A percentile compares a stretch with the other conserved stretches of the same genome.
Conservation (phyloP, 2,113 vertebrate species). For the Pollachius pollachius region DNA sequence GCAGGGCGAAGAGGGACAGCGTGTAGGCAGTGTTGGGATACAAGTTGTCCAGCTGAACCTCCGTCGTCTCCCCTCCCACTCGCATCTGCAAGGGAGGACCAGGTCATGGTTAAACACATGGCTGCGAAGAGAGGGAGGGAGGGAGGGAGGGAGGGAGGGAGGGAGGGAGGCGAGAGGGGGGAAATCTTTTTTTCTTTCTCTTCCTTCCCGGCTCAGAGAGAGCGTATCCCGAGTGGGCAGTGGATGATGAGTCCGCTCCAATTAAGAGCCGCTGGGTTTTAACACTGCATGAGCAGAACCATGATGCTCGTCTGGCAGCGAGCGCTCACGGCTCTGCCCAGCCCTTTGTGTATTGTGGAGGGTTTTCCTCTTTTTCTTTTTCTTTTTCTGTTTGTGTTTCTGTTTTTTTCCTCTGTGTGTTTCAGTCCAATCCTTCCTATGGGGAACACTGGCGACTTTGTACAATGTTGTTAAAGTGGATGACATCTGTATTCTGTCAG, state of each 20-base stretch:
- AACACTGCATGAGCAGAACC: slow-evolving; percentile 50
- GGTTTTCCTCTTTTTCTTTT: neutral
- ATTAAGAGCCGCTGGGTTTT: slow-evolving; percentile 34
- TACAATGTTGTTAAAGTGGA: slow-evolving; percentile 29
- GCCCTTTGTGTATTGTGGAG: slow-evolving; percentile 35
- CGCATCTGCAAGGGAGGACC: slow-evolving; percentile 72
- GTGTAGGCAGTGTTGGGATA: slow-evolving; percentile 87
- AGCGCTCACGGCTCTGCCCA: slow-evolving; percentile 51
- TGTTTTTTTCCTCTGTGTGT: slow-evolving; percentile 35
- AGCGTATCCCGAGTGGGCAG: slow-evolving; percentile 17
- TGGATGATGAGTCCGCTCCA: slow-evolving; percentile 30
- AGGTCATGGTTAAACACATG: slow-evolving; percentile 30
- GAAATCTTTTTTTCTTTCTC: slow-evolving; percentile 8
- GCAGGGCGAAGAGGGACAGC: slow-evolving; percentile 79
- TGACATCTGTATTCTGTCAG: slow-evolving; percentile 49
- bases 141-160: slow-evolving; percentile 2
- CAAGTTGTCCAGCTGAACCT: slow-evolving; percentile 83
- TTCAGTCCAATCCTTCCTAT: slow-evolving; percentile 17
- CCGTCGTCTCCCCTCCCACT: slow-evolving; percentile 77
- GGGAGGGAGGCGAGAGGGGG: neutral
- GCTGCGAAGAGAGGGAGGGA: slow-evolving; percentile 11
- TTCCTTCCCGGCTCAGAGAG: neutral
- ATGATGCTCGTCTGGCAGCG: slow-evolving; percentile 40
- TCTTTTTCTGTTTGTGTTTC: neutral
- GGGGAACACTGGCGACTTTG: slow-evolving; percentile 44